These are phyloP conservation scores for Cloeon dipterum DNA, from an alignment of 2,888 invertebrate genomes.

Conservation along the genomic window DNA sequence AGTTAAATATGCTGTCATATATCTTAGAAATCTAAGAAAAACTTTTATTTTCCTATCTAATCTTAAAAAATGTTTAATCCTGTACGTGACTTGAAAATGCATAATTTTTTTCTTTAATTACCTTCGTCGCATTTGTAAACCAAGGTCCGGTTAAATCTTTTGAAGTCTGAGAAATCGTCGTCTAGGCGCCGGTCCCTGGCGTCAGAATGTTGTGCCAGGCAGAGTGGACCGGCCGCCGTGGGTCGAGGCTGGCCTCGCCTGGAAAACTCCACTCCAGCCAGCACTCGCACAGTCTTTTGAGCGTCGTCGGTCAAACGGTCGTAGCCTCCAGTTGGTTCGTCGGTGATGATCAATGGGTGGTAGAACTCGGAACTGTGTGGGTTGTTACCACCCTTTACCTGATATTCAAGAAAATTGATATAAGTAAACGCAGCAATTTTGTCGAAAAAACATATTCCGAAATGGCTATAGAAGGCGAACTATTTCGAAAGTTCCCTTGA, in stretches of 20 bases:
- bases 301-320: constrained; percentile 46
- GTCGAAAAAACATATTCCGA: too few relatives aligned
- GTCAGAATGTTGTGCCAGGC: constrained; percentile 39
- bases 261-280: constrained; percentile 64
- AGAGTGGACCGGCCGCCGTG: constrained; percentile 62
- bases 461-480: too few relatives aligned
- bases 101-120: too few relatives aligned
- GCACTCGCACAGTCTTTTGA: constrained; percentile 42
- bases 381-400: constrained; percentile 53
- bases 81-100: too few relatives aligned
- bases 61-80: too few relatives aligned
- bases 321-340: constrained; percentile 63
- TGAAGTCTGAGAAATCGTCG: constrained; percentile 53
- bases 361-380: constrained; percentile 65
- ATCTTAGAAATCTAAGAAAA: too few relatives aligned
- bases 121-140: constrained; percentile 39
- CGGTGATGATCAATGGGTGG: constrained; percentile 75
- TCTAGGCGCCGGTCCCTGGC: constrained; percentile 51
- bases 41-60: too few relatives aligned
- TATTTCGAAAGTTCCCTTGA: too few relatives aligned
- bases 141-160: constrained; percentile 62
- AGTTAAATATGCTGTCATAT: too few relatives aligned
- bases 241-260: constrained; percentile 58
- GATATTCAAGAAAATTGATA: too few relatives aligned
- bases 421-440: too few relatives aligned